Evolutionary conservation across 23 tunicate species (phyloP).

Genomic region (Clavelina lepadiformis): DNA sequence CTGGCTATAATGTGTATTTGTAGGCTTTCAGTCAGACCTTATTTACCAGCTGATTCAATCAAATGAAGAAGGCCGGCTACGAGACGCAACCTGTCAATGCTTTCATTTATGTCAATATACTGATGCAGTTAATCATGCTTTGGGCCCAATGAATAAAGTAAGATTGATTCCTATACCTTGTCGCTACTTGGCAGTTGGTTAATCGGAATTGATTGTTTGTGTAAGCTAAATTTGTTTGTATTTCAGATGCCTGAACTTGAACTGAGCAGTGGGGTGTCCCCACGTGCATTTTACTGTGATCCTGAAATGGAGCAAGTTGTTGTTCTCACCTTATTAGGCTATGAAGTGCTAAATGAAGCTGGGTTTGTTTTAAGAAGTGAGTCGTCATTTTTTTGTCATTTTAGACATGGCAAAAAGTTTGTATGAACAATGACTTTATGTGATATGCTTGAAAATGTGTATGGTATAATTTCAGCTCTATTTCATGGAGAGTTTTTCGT

Average conservation of each 20-base stretch:
- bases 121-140: constrained; percentile 38
- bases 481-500: constrained; percentile 52
- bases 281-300: constrained; percentile 31
- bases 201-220: no score
- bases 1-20: constrained; percentile 2
- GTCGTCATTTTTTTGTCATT: not conserved
- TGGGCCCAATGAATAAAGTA: constrained; percentile 42
- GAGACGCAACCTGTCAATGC: constrained; percentile 41
- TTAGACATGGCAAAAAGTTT: no score
- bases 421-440: not conserved
- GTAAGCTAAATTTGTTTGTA: no score
- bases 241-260: constrained; percentile 45
- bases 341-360: constrained; percentile 29
- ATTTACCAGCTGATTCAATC: constrained; percentile 28
- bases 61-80: constrained; percentile 43
- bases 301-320: constrained; percentile 83
- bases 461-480: constrained; percentile 22
- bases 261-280: constrained; percentile 29
- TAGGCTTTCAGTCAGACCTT: constrained; percentile 58
- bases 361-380: constrained; percentile 49
- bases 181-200: no score
- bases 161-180: not conserved
- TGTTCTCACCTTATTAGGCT: constrained; percentile 41
- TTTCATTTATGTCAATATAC: constrained; percentile 45
- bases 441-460: no score